Evolutionary conservation across 2,113 vertebrate species (phyloP), one percentile per base, ranked within the genome.

Genomic region (Seriola aureovittata): DNA sequence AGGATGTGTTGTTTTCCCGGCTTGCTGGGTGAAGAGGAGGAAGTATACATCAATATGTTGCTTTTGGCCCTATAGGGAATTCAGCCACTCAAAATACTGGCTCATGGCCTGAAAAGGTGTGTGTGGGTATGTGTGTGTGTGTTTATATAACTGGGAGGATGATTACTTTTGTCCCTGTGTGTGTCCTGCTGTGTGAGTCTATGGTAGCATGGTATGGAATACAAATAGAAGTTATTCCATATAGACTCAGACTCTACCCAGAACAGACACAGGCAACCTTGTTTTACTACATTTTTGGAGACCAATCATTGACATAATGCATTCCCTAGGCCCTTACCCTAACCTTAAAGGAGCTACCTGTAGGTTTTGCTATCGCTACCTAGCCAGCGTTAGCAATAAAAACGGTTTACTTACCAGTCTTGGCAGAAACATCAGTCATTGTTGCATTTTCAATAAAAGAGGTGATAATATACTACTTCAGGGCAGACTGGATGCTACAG

Each of bases 141-240:
- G 42, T 40, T 11, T 40, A 8, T 50, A 50, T 19, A 50, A n/a
- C 16, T 3, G 1, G 34, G 19, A 13, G 5, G 23, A 10, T 16
- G 55, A 81, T 66, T 81, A 67, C 38, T 75, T 38, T 23, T 75
- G 64, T 80, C 66, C 63, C 14, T 57, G 50, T 72, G 59, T 21
- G 60, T 55, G 60, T 48, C 44, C 40, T 64, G 71, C 75, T 42
- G 46, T 29, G 17, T 34, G 46, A 69, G 72, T 81, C 44, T 69
- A 5, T 38, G 21, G 34, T 19, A 64, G 34, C 38, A 66, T 69
- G 38, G 38, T 50, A 48, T 46, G 52, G 54, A 88, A 81, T 67
- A 85, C 75, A 82, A 72, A 88, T 86, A 50, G 50, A n/a, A 81
- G 44, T 82, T 36, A 65, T 80, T 78, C 63, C 66, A 71, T 74